Base-by-base conservation (phyloP, 2,888 invertebrate species). In the Hemicrepidius hirtus region DNA sequence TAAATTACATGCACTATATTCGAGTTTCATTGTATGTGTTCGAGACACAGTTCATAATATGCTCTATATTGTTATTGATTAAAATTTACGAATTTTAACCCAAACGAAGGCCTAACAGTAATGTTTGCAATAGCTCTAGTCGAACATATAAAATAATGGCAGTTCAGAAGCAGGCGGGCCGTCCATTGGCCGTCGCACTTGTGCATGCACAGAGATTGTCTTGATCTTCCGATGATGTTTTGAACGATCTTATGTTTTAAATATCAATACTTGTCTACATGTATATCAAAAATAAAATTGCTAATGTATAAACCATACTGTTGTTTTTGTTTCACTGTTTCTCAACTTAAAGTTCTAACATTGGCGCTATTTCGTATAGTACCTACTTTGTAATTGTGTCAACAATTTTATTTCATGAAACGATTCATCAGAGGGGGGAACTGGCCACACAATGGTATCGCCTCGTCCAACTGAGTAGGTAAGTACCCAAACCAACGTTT, bases 251-350 rank as follows among this genome's bases (percentile, higher is more conserved):
- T 85, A 82, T 85, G 82, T 83, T 84, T 84, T 83, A 77, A 82
- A 81, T 84, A 84, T 84, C 82, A 83, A 80, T 84, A 84, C 84
- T 85, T 85, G 83, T 85, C 85, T 85, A 82, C 83, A 84, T 85
- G 84, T 85, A 85, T 84, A 68, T 73, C 68, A 68, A 64, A 53
- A 63, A 84, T 84, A 82, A 84, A 84, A 83, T 81, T 84, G 84
- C 84, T 84, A 82, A 82, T 81, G 81, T 82, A 83, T 57, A 57
- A 55, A 50, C 24, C 24, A 46, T 10, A 18, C 18, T 20, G 16
- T 16, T 7, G 3, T 41, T 41, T 7, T 5, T 32, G n/a, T 24
- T 49, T 20, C 4, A 2, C 49, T 49, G 5, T 12, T 7, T 16
- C 24, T 49, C n/a, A n/a, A n/a, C n/a, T n/a, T n/a, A n/a, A n/a